Evolutionary conservation across 2,797 vertebrate genomes (phyloP).

Genomic region (Poeciliopsis gracilis): DNA sequence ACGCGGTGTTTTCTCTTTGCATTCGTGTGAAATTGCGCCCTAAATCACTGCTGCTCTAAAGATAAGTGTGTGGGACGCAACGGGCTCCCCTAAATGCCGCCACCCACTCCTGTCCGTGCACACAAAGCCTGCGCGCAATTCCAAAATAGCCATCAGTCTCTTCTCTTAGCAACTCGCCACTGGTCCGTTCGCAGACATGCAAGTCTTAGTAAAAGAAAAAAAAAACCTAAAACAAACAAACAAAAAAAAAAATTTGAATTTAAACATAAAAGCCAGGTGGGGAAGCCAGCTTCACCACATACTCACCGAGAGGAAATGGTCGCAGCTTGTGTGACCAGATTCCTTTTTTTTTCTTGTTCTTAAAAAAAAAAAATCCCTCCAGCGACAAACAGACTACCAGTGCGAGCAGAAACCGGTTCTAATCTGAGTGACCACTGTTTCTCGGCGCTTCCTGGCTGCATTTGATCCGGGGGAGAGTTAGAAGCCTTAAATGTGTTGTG

Average conservation of each 20-base stretch:
- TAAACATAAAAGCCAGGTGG: constrained; percentile 57
- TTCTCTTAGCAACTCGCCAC: constrained; percentile 59
- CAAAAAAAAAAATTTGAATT: constrained; percentile 11
- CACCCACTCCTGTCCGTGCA: constrained; percentile 88
- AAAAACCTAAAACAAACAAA: no score
- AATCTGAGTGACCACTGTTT: constrained; percentile 85
- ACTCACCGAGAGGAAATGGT: constrained; percentile 70
- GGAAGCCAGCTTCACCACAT: constrained; percentile 39
- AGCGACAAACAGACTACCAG: constrained; percentile 69
- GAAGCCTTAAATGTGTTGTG: constrained; percentile 99
- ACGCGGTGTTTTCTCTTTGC: constrained; percentile 12
- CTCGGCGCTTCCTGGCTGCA: constrained; percentile 90
- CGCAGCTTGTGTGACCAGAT: constrained; percentile 50
- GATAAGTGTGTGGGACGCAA: constrained; percentile 69
- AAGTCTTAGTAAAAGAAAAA: constrained; percentile 39
- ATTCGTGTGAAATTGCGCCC: constrained; percentile 63
- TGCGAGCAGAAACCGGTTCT: constrained; percentile 71
- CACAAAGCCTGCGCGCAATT: constrained; percentile 86
- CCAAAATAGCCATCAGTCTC: constrained; percentile 73
- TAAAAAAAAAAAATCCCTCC: constrained; percentile 66
- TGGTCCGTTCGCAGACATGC: constrained; percentile 36
- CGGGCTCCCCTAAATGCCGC: constrained; percentile 80
- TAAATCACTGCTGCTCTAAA: constrained; percentile 68
- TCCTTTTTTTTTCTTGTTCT: constrained; percentile 71
- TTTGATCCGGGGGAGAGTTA: constrained; percentile 95